Percentiles rank a stretch among this genome's conserved stretches.
These are phyloP conservation scores for Malurus elegans DNA, from an alignment of 2,113 vertebrate species.

Conservation along the genomic window DNA sequence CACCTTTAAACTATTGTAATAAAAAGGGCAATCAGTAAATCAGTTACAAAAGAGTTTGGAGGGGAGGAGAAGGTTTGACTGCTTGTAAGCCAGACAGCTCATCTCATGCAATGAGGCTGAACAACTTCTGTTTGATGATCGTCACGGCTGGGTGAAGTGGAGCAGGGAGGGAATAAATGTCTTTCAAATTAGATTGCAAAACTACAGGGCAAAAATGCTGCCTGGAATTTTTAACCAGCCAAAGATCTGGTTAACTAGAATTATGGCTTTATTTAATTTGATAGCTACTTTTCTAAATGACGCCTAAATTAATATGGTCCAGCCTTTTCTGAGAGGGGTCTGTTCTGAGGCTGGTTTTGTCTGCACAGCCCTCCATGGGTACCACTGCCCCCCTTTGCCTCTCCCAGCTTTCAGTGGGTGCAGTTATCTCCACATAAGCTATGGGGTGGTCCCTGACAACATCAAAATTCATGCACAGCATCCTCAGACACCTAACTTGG, in stretches of 20 bases:
- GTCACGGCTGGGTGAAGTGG: constrained; percentile 8
- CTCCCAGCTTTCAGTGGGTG: background rate
- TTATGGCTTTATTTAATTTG: constrained; percentile 34
- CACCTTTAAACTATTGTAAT: background rate
- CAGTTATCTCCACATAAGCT: accelerated
- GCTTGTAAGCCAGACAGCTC: background rate
- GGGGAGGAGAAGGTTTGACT: background rate
- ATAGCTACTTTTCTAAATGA: background rate
- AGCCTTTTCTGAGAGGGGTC: background rate
- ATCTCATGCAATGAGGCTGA: constrained; percentile 50
- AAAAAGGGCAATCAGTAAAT: background rate
- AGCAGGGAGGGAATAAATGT: constrained; percentile 39
- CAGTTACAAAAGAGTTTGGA: background rate
- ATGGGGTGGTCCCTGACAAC: background rate
- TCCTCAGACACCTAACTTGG: background rate
- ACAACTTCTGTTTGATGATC: constrained; percentile 38
- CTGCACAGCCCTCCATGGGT: accelerated
- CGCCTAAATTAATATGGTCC: background rate
- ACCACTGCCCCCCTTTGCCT: background rate
- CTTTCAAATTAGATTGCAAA: constrained; percentile 46
- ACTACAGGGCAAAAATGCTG: background rate
- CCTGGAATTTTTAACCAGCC: constrained; percentile 37
- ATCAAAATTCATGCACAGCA: background rate
- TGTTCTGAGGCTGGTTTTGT: background rate
- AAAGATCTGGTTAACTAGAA: background rate